A percentile compares a stretch with the other conserved stretches of the same genome.
Evolutionary conservation across 2,113 vertebrate species (phyloP).

Genomic region (Crotalus viridis): DNA sequence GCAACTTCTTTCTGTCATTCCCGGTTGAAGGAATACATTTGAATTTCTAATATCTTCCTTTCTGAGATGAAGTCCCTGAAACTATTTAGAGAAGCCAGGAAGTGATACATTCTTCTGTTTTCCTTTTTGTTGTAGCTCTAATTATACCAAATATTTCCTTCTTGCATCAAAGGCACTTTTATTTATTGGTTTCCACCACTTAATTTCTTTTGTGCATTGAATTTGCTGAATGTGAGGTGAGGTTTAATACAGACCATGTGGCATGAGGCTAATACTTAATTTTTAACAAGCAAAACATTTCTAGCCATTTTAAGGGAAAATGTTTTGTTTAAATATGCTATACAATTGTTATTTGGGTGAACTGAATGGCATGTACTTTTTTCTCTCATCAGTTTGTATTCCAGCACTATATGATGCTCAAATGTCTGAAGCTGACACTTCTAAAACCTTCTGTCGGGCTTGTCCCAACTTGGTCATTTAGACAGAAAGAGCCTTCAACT

Average conservation of each 20-base stretch:
- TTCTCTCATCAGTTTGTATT: background rate
- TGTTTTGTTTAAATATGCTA: background rate
- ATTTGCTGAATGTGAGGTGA: background rate
- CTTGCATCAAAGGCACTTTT: background rate
- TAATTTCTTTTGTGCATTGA: background rate
- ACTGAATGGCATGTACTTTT: background rate
- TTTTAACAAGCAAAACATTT: background rate
- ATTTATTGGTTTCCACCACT: background rate
- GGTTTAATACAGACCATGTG: background rate
- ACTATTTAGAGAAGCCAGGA: background rate
- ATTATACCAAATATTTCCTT: background rate
- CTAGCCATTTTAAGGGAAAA: background rate
- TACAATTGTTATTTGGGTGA: background rate
- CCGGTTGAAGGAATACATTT: background rate
- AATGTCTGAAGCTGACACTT: background rate
- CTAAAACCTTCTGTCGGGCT: background rate
- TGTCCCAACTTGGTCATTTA: background rate
- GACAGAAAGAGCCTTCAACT: background rate
- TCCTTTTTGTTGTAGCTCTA: background rate
- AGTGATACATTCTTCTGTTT: background rate
- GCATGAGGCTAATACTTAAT: background rate
- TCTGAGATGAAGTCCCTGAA: background rate
- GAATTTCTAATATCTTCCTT: background rate
- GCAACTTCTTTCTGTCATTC: background rate
- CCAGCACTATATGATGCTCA: background rate